Base-by-base conservation (phyloP, 2,888 invertebrate species). In the Zelleria hepariella region DNA sequence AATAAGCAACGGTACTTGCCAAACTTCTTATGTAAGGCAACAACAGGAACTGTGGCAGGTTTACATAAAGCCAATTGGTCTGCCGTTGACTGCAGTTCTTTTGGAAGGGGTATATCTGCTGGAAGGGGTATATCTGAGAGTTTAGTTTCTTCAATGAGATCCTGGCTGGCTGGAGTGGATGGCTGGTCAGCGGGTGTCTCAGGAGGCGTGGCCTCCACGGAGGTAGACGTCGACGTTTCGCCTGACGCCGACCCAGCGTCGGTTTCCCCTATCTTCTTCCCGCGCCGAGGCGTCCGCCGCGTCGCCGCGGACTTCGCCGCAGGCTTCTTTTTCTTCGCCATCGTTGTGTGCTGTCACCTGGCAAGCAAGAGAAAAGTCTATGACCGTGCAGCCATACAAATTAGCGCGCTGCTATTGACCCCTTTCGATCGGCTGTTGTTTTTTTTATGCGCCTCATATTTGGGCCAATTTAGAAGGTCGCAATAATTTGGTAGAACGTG, bases 1-100 rank as follows among this genome's bases (percentile, higher is more conserved):
- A 88, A 80, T 20, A 91, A 71, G 68, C 88, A 90, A 42, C 90
- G 77, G 68, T 90, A 91, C 74, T 91, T 91, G 51, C 91, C 91
- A 68, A 91, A 91, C 68, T 91, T 91, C 67, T 91, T 91, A 69
- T 90, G 91, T 60, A 82, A 68, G 59, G 80, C 82, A 66, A 86
- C 78, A 56, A 77, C 65, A 63, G 81, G 82, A 55, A 77, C 70
- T 66, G 53, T n/a, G 2, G 24, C 24, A 32, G 32, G 32, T 42
- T 42, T 42, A 42, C 32, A 42, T 4, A 15, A 15, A 42, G 10
- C 10, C 10, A 15, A 15, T 42, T 42, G 15, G 15, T 42, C 32
- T 10, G 32, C 10, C 15, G 15, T 42, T 42, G 32, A 42, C 10
- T 2, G 32, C 32, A 2, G 15, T 15, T 42, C 15, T 5, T 42